Evolutionary conservation across 2,888 invertebrate genomes (phyloP), one percentile per base, ranked within the genome.

Genomic region (Tenodera sinensis): DNA sequence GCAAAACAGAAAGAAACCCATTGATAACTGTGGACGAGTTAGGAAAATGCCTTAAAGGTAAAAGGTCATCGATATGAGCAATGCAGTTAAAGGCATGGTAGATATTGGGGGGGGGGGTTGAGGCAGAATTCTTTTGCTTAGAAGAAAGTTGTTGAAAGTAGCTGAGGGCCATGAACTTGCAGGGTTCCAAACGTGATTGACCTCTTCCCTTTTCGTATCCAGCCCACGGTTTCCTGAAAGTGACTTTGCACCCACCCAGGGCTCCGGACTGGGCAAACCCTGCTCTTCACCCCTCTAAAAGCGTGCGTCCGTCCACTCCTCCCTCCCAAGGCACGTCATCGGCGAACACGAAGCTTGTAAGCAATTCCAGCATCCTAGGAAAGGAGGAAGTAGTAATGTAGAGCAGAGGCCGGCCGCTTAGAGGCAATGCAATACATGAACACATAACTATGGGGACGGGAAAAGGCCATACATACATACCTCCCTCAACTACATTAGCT

Each of bases 401-500:
- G 20, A 71, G 54, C 54, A 42, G 42, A 42, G 42, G 42, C 42
- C 42, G 42, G 42, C 42, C 42, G 42, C 42, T 42, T 42, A 71
- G 54, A 71, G 54, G 54, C 54, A 71, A 42, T 54, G 86, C 86
- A 86, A 86, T 86, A 71, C 54, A 86, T 86, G 86, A 86, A 86
- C 86, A 81, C 54, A 85, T 28, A 85, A 54, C 47, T 47, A 85
- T 28, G 30, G 86, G 27, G 28, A 71, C 28, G 85, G 54, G 54
- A 25, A 71, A 15, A 85, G 84, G 84, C 85, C 85, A 47, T 47
- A 47, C 85, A 47, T 47, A 47, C 85, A 71, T 71, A 71, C 54
- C 54, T 71, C 54, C 30, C 84, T 30, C 83, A 28, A 84, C 88
- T 84, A 42, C 84, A 84, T 88, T 88, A 88, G 84, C 89, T 54